Conservation (phyloP, 2,888 invertebrate genomes). For the Elmis aenea region DNA sequence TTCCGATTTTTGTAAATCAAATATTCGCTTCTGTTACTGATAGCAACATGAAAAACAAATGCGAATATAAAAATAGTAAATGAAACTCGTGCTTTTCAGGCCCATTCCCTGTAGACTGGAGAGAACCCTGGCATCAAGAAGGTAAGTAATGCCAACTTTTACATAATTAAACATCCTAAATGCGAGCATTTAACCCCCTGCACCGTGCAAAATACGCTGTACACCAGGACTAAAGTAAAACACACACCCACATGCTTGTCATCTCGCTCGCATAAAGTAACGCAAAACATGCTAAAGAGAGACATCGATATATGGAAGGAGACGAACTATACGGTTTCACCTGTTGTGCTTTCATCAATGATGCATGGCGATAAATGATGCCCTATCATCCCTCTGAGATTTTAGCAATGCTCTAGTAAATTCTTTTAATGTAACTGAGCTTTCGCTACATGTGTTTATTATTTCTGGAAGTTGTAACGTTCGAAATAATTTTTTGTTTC, state of each 20-base stretch:
- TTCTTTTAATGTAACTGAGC: too few species aligned
- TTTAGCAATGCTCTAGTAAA: slow-evolving; percentile 16
- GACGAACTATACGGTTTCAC: slow-evolving; percentile 29
- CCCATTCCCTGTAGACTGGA: slow-evolving; percentile 45
- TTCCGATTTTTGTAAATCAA: too few species aligned
- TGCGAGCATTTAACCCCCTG: slow-evolving; percentile 41
- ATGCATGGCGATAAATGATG: slow-evolving; percentile 41
- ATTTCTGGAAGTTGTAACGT: too few species aligned
- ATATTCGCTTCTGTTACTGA: too few species aligned
- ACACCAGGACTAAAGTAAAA: too few species aligned
- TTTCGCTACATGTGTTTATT: too few species aligned
- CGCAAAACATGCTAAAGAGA: slow-evolving; percentile 5
- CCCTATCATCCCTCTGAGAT: slow-evolving; percentile 31
- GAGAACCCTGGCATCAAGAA: slow-evolving; percentile 48
- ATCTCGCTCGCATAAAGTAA: not conserved
- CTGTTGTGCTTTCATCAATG: slow-evolving; percentile 39
- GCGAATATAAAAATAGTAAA: slow-evolving; percentile 7
- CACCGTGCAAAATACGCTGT: slow-evolving; percentile 30
- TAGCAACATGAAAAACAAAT: too few species aligned
- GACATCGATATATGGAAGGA: not conserved
- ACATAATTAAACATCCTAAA: slow-evolving; percentile 42
- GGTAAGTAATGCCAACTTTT: slow-evolving; percentile 44
- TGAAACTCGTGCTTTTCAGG: slow-evolving; percentile 34
- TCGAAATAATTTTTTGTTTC: too few species aligned
- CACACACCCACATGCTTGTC: not conserved